Percentiles rank a stretch among this genome's conserved stretches.
Evolutionary conservation across 1,140 invertebrate genomes (phyloP).

Genomic region (Calosoma granatense): DNA sequence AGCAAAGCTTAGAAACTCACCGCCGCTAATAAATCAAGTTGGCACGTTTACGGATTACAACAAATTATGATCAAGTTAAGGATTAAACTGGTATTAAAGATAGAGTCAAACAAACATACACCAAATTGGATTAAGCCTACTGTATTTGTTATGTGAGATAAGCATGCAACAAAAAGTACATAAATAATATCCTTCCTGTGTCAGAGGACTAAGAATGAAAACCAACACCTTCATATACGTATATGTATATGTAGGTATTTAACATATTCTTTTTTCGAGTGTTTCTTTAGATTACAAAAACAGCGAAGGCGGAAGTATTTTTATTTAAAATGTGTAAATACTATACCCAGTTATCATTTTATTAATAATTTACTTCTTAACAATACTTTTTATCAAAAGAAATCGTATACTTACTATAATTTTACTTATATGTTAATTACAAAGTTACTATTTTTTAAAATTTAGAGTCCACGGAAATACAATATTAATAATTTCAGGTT

Average conservation of each 20-base stretch:
- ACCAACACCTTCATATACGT: too few species aligned
- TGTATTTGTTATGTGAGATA: constrained; percentile 1
- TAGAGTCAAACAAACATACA: constrained; percentile 4
- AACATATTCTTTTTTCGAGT: not conserved
- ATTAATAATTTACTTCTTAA: too few species aligned
- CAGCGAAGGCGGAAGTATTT: not conserved
- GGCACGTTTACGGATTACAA: not conserved
- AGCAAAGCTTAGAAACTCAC: too few species aligned
- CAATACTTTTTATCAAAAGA: too few species aligned
- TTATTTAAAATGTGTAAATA: not conserved
- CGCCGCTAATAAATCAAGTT: not conserved
- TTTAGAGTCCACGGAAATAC: too few species aligned
- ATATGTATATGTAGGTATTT: not conserved
- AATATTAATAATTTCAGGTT: too few species aligned
- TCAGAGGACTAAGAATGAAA: not conserved
- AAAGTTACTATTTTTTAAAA: too few species aligned
- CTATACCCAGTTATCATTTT: not conserved
- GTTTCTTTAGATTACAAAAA: not conserved
- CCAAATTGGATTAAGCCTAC: constrained; percentile 3
- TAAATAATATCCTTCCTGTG: not conserved
- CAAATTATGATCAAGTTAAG: constrained; percentile 7
- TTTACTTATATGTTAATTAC: too few species aligned
- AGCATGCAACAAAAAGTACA: not conserved
- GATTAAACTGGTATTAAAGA: not conserved
- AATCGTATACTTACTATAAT: too few species aligned